These are phyloP conservation scores for Sebastes matsubarae DNA, from an alignment of 2,797 vertebrate genomes.

Conservation along the genomic window DNA sequence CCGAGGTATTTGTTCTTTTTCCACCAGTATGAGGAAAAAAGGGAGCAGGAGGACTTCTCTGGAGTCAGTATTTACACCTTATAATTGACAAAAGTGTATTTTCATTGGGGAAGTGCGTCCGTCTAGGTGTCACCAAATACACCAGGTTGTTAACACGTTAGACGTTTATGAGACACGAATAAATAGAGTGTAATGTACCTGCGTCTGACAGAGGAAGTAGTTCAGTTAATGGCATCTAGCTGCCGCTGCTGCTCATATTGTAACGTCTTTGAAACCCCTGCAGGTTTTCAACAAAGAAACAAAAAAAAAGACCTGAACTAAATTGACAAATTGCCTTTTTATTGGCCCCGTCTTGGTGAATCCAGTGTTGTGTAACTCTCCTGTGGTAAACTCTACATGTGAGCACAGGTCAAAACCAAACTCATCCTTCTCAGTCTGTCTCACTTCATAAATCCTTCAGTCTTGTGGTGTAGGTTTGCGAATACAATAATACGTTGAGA, in stretches of 20 bases:
- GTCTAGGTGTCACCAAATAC: constrained; percentile 50
- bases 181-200: constrained; percentile 53
- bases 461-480: constrained; percentile 36
- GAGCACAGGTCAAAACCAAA: constrained; percentile 57
- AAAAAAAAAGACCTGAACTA: constrained; percentile 15
- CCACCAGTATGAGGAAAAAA: constrained; percentile 1
- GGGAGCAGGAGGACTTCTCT: constrained; percentile 8
- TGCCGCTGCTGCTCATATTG: constrained; percentile 18
- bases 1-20: constrained; percentile 49
- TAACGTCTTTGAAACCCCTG: constrained; percentile 16
- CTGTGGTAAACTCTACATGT: constrained; percentile 45
- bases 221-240: constrained; percentile 55
- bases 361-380: constrained; percentile 43
- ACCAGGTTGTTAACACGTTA: constrained; percentile 58
- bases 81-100: constrained; percentile 57
- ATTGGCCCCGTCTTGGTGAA: constrained; percentile 39
- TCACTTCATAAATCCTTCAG: constrained; percentile 70
- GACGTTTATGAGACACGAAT: constrained; percentile 67
- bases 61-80: constrained; percentile 45
- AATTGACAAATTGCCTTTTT: constrained; percentile 66
- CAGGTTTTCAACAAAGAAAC: background rate
- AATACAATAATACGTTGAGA: constrained; percentile 47
- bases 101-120: constrained; percentile 54
- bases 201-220: constrained; percentile 55
- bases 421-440: constrained; percentile 55